Evolutionary conservation across 1,140 invertebrate species (phyloP), one percentile per base, ranked within the genome.

Genomic region (Drosophila biarmipes): DNA sequence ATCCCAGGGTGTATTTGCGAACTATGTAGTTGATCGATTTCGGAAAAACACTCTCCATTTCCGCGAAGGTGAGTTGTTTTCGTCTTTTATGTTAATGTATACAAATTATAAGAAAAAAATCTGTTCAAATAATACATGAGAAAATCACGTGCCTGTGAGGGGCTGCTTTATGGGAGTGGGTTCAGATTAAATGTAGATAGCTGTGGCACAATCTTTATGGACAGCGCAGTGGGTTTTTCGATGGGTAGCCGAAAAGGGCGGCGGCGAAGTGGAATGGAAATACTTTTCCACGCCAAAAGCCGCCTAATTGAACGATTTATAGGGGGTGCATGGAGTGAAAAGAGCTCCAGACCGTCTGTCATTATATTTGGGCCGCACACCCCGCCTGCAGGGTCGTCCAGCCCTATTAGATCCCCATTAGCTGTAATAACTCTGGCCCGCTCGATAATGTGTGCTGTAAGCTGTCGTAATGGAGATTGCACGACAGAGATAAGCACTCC

Each of bases 81-180:
- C 52, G 34, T n/a, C 15, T 38, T 56, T 34, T 68, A 46, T 43
- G 48, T 17, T 53, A 21, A 31, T 29, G 19, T 69, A 48, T 48
- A 69, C 66, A 56, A 69, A 48, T 69, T 56, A 56, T 68, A 63
- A 63, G 55, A 63, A 37, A 56, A 27, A 68, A 68, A 68, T 68
- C 66, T 69, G 34, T 68, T 24, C 64, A 68, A 68, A 69, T 46
- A 69, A 12, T 24, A 10, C 64, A 69, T 69, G 67, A 46, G 64
- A 17, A 46, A 40, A 67, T 71, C 67, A 69, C 67, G 67, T 71
- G 67, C 43, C 34, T 46, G 12, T 27, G 10, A 46, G 43, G 35
- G 34, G 2, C 34, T 49, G 31, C 24, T 62, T 46, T 62, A 45
- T 53, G 66, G 64, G 46, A n/a, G 31, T 38, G 31, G 38, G 40